Evolutionary conservation across 2,888 invertebrate species (phyloP).

Genomic region (Rhagonycha fulva): DNA sequence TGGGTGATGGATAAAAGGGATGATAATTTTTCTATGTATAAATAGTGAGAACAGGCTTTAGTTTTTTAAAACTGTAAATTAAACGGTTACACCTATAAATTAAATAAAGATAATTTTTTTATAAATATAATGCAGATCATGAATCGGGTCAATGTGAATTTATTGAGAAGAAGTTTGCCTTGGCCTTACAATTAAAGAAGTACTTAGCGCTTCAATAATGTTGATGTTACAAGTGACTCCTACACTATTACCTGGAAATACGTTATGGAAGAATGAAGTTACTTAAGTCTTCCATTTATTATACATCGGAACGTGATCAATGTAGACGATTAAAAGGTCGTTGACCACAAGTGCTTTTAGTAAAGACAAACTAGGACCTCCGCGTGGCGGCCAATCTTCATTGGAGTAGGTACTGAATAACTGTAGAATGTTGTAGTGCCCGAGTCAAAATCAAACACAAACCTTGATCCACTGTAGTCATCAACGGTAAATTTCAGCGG

Average conservation of each 20-base stretch:
- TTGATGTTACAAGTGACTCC: conserved; percentile 10
- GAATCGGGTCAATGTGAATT: conserved; percentile 3
- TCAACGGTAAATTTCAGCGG: conserved; percentile 53
- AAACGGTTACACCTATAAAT: neutral
- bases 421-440: conserved; percentile 46
- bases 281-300: conserved; percentile 5
- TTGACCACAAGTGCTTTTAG: conserved; percentile 45
- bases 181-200: conserved; percentile 12
- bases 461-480: conserved; percentile 42
- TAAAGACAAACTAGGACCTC: conserved; percentile 43
- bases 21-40: neutral
- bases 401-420: conserved; percentile 43
- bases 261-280: conserved; percentile 17
- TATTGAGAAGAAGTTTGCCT: conserved; percentile 11
- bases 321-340: conserved; percentile 39
- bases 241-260: conserved; percentile 8
- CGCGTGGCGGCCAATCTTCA: conserved; percentile 36
- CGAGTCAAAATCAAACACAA: conserved; percentile 40
- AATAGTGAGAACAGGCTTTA: neutral
- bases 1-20: neutral
- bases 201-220: conserved; percentile 4
- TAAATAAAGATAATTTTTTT: neutral
- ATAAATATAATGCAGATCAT: conserved; percentile 2
- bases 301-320: conserved; percentile 10
- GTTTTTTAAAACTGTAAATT: neutral